A percentile compares a stretch with the other conserved stretches of the same genome.
These are phyloP conservation scores for Danionella cerebrum DNA, from an alignment of 2,113 vertebrate species.

Conservation along the genomic window DNA sequence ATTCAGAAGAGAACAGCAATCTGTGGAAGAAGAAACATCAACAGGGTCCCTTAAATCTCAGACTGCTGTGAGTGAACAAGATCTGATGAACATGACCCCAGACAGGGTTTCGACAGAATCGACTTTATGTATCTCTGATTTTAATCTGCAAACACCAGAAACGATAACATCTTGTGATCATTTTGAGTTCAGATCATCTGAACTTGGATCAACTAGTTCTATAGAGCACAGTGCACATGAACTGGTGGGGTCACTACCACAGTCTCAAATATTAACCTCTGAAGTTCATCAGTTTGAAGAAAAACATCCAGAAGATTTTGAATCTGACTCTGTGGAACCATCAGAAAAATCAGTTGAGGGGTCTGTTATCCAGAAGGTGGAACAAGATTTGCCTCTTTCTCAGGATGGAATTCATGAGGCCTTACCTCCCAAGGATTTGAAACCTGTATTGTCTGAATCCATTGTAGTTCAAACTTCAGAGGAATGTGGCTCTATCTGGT, in stretches of 20 bases:
- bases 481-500: not conserved
- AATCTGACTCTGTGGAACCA: constrained; percentile 7
- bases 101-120: constrained; percentile 22
- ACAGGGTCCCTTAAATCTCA: not conserved
- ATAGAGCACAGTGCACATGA: not conserved
- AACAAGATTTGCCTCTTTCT: not conserved
- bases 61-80: not conserved
- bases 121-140: constrained; percentile 40
- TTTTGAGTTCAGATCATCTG: constrained; percentile 48
- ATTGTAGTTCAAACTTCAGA: not conserved
- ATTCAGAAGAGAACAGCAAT: not conserved
- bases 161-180: constrained; percentile 32
- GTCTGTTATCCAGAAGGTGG: not conserved
- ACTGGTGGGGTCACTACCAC: not conserved
- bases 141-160: constrained; percentile 45
- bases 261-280: constrained; percentile 18
- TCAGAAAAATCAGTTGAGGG: not conserved
- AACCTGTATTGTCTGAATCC: constrained; percentile 13
- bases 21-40: not conserved
- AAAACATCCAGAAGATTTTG: not conserved
- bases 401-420: not conserved
- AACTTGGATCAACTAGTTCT: constrained; percentile 2
- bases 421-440: not conserved
- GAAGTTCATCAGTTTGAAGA: not conserved
- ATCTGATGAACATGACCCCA: not conserved